Evolutionary conservation across 2,113 vertebrate species (phyloP).

Genomic region (Mus pahari): DNA sequence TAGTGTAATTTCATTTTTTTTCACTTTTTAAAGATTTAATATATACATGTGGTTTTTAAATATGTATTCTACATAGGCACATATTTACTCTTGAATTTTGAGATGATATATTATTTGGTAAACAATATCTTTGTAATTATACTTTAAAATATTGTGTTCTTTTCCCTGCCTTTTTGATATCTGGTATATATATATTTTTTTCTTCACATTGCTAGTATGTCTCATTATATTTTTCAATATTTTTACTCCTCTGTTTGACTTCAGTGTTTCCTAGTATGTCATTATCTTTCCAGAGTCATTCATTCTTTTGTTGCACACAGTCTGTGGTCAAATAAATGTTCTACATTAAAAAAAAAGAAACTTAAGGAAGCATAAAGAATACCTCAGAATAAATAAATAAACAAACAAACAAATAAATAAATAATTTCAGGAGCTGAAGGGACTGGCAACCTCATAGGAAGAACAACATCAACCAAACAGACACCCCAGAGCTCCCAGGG

Average conservation of each 20-base stretch:
- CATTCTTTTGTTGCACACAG: neutral
- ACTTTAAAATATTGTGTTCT: neutral
- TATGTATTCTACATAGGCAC: neutral
- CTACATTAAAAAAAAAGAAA: too few species aligned
- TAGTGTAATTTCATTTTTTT: neutral
- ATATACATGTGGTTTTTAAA: neutral
- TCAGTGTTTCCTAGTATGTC: neutral
- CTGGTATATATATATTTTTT: neutral
- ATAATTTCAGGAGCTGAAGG: too few species aligned
- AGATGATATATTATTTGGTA: neutral
- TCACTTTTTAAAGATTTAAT: neutral
- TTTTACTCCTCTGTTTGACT: neutral
- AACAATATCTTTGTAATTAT: neutral
- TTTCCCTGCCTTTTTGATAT: neutral
- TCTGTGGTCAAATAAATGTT: neutral
- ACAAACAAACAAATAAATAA: too few species aligned
- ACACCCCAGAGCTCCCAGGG: too few species aligned
- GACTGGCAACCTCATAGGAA: too few species aligned
- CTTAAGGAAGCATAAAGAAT: neutral
- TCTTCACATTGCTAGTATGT: neutral
- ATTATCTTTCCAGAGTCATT: constrained; percentile 6
- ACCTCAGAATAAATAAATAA: neutral
- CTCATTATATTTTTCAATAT: neutral
- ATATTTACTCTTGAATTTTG: neutral
- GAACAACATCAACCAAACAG: too few species aligned